Evolutionary conservation across 2,113 vertebrate genomes (phyloP), one percentile per base, ranked within the genome.

Genomic region (Hypocryptadius cinnamomeus): DNA sequence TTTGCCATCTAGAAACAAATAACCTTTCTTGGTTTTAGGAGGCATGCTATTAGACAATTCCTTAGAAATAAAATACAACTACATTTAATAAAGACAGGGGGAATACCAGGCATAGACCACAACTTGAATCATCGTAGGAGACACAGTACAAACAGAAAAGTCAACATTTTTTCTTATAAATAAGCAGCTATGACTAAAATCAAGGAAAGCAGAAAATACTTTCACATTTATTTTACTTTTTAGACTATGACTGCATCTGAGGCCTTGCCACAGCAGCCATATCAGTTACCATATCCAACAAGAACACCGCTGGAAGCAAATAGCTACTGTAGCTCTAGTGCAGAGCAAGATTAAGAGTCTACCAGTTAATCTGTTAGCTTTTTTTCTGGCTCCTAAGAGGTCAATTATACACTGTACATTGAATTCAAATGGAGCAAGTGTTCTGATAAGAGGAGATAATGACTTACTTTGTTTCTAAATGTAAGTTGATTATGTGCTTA

Each of bases 401-500:
- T 81, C 65, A 88, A 12, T 64, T 48, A 78, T 3, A 74, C 24
- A 68, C 30, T 42, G 1, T 7, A 60, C 69, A 23, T 14, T 61
- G 54, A 95, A 81, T 39, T 90, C 65, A 84, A 89, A 90, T 6
- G 5, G 11, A 83, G 27, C 31, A 63, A 66, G 28, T 17, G 56
- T 37, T 84, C 72, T 71, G 39, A 79, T 24, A 53, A 20, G 68
- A 71, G 59, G 31, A 86, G 40, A 74, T 81, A 84, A 92, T 69
- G 51, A 69, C 48, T 83, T 80, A 69, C 51, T 90, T 79, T 72
- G 51, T 90, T 93, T 74, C 90, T 92, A 86, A 85, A 80, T 17
- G 5, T 92, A 96, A 96, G 93, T 89, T 90, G 86, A 90, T 96
- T 92, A 95, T 42, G 73, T 61, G 61, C 83, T 96, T 95, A 94